phyloP scores from a whole-genome alignment of 2,888 invertebrate species.

The Patella caerulea region DNA sequence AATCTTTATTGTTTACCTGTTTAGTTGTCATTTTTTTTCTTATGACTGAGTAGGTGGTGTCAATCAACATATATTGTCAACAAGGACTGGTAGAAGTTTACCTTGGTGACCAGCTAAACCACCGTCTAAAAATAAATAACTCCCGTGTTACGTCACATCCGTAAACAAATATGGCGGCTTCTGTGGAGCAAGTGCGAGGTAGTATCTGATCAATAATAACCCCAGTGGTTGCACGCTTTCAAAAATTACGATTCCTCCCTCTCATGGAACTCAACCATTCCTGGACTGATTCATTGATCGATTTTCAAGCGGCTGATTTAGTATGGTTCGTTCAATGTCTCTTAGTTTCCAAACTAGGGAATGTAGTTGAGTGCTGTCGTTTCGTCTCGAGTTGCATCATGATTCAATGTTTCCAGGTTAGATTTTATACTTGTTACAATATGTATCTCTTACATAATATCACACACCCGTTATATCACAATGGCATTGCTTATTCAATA shows the following conservation, averaged over 20 bases:
- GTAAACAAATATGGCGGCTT: constrained; percentile 54
- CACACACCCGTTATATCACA: too few species aligned
- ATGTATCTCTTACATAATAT: too few species aligned
- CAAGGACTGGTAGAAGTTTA: constrained; percentile 29
- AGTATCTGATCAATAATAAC: constrained; percentile 41
- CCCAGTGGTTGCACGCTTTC: not conserved
- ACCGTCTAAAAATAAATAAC: constrained; percentile 23
- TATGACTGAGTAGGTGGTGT: too few species aligned
- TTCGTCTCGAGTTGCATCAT: too few species aligned
- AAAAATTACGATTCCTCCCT: not conserved
- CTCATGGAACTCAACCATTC: constrained; percentile 2
- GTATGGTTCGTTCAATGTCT: not conserved
- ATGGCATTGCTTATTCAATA: too few species aligned
- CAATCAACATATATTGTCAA: too few species aligned
- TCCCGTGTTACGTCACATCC: constrained; percentile 54
- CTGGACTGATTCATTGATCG: constrained; percentile 10
- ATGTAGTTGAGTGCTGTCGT: not conserved
- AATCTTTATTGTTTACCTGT: too few species aligned
- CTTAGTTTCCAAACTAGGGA: not conserved
- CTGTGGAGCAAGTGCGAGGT: constrained; percentile 13
- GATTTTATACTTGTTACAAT: too few species aligned
- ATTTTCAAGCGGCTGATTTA: not conserved
- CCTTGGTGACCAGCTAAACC: constrained; percentile 35
- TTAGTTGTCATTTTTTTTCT: too few species aligned
- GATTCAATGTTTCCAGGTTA: too few species aligned